These are phyloP conservation scores for Hyla sarda DNA, from an alignment of 2,113 vertebrate species.

Conservation along the genomic window DNA sequence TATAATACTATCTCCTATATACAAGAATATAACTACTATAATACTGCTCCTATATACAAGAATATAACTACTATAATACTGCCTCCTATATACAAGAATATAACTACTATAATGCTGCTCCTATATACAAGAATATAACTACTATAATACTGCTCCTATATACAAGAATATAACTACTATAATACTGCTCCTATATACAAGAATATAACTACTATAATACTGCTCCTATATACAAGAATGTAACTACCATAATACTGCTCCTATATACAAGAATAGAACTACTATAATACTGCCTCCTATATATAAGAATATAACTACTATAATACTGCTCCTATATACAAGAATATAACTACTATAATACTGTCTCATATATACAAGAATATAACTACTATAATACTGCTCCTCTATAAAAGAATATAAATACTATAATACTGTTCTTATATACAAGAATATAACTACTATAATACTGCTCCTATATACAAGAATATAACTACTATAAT, in stretches of 20 bases:
- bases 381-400: too few species aligned
- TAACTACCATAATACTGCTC: not conserved
- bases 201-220: not conserved
- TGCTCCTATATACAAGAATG: too few species aligned
- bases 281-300: not conserved
- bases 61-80: not conserved
- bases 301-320: not conserved
- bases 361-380: too few species aligned
- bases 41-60: not conserved
- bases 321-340: not conserved
- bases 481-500: not conserved
- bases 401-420: not conserved
- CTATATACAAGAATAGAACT: not conserved
- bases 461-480: not conserved
- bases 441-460: too few species aligned
- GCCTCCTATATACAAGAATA: not conserved
- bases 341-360: too few species aligned
- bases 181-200: not conserved
- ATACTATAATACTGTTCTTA: not conserved
- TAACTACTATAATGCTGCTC: conserved; percentile 8
- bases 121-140: not conserved
- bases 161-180: not conserved
- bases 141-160: too few species aligned
- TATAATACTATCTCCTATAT: not conserved
- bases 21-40: not conserved